phyloP scores from a whole-genome alignment of 2,888 invertebrate species.

The Tipula unca region DNA sequence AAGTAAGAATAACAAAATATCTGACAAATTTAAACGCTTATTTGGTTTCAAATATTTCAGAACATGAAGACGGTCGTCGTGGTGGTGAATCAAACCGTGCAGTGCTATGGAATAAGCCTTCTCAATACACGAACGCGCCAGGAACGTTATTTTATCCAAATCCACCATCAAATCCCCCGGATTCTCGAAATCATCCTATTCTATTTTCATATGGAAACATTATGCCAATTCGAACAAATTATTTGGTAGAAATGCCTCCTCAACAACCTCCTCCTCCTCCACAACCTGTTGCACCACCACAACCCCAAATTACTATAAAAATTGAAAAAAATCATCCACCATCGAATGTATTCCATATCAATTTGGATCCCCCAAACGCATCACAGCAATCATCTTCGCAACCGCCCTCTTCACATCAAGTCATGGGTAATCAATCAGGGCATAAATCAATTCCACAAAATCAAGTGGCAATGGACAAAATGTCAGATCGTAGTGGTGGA shows the following conservation, averaged over 20 bases:
- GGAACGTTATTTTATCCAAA: slow-evolving; percentile 47
- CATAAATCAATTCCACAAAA: slow-evolving; percentile 29
- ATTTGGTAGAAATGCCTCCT: slow-evolving; percentile 36
- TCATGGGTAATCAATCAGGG: slow-evolving; percentile 26
- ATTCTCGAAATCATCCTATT: slow-evolving; percentile 32
- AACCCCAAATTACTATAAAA: slow-evolving; percentile 29
- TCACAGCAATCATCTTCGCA: slow-evolving; percentile 26
- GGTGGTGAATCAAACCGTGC: slow-evolving; percentile 70
- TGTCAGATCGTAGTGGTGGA: slow-evolving; percentile 32
- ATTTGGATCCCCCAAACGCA: slow-evolving; percentile 36
- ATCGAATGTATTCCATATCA: slow-evolving; percentile 39
- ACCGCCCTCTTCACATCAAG: slow-evolving; percentile 29
- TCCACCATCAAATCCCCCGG: slow-evolving; percentile 42
- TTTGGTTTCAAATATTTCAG: slow-evolving; percentile 39
- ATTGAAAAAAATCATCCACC: slow-evolving; percentile 30
- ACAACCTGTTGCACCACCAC: slow-evolving; percentile 24
- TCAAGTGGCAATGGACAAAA: slow-evolving; percentile 40
- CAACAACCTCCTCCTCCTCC: slow-evolving; percentile 29
- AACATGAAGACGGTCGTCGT: slow-evolving; percentile 71
- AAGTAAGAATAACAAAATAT: slow-evolving; percentile 33
- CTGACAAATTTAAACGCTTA: neutral
- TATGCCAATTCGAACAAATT: slow-evolving; percentile 35
- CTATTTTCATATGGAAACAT: slow-evolving; percentile 36
- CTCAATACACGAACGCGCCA: slow-evolving; percentile 44
- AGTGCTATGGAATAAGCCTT: slow-evolving; percentile 70